Evolutionary conservation across 2,113 vertebrate species (phyloP).

Genomic region (Tautogolabrus adspersus): DNA sequence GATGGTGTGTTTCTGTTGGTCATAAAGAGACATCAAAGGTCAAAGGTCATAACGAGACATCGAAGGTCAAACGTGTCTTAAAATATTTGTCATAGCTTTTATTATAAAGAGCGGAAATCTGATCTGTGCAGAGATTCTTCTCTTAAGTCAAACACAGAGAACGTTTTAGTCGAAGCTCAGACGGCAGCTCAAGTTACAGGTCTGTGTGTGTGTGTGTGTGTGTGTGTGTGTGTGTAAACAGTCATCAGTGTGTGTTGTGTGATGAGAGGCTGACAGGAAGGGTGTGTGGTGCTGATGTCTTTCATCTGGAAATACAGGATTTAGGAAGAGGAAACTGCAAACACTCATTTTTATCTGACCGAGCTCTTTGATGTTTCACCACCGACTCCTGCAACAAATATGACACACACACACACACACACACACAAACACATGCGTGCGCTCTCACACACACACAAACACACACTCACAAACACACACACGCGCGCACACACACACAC

Average conservation of each 20-base stretch:
- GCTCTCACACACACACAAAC: neutral
- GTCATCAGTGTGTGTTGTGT: conserved; percentile 65
- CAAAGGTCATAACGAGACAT: too few relatives aligned
- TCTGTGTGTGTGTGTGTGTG: conserved; percentile 13
- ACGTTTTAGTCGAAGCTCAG: neutral
- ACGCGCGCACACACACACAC: too few relatives aligned
- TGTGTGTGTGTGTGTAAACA: conserved; percentile 65
- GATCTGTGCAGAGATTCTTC: neutral
- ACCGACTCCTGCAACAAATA: neutral
- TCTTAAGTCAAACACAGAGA: neutral
- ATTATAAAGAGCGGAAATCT: too few relatives aligned
- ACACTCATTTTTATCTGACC: conserved; percentile 65
- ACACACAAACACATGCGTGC: neutral
- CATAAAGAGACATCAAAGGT: too few relatives aligned
- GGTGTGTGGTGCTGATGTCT: conserved; percentile 61
- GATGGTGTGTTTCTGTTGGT: too few relatives aligned
- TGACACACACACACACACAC: neutral
- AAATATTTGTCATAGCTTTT: too few relatives aligned
- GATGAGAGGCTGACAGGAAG: conserved; percentile 70
- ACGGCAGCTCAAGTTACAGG: conserved; percentile 47
- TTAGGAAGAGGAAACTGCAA: conserved; percentile 72
- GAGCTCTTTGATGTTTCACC: conserved; percentile 52
- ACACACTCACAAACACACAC: neutral
- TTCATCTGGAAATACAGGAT: conserved; percentile 66
- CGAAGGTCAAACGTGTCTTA: too few relatives aligned